Evolutionary conservation across 2,113 vertebrate species (phyloP).

Genomic region (Bombycilla garrulus): DNA sequence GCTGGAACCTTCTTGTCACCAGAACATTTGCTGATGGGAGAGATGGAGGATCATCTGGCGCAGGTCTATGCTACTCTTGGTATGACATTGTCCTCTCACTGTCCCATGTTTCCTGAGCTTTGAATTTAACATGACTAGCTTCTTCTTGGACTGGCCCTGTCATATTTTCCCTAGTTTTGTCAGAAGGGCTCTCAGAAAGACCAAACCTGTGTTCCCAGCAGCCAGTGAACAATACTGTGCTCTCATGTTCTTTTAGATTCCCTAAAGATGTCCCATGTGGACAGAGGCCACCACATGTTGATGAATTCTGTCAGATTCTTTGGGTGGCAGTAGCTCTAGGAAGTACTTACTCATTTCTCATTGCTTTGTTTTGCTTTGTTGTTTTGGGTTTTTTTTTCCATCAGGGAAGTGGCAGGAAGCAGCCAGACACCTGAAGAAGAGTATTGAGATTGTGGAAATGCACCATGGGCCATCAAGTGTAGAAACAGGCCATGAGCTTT

Average conservation of each 20-base stretch:
- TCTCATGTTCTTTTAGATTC: neutral
- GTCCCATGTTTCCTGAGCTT: neutral
- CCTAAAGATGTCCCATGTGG: neutral
- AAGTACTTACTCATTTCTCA: neutral
- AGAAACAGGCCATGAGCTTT: conserved; percentile 88
- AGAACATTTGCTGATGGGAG: conserved; percentile 80
- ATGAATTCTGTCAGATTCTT: neutral
- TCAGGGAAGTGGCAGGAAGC: conserved; percentile 87
- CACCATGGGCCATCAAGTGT: conserved; percentile 86
- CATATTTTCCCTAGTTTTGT: neutral
- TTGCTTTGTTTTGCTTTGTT: neutral
- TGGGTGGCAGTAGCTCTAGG: neutral
- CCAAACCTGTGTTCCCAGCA: neutral
- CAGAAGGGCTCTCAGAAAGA: neutral
- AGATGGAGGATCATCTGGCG: conserved; percentile 83
- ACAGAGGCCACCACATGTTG: neutral
- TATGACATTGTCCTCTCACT: conserved; percentile 45
- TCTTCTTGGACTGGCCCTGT: neutral
- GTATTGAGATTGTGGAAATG: conserved; percentile 72
- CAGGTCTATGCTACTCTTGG: conserved; percentile 82
- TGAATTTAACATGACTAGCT: neutral
- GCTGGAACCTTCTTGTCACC: conserved; percentile 76
- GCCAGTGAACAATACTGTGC: neutral
- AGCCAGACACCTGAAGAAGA: conserved; percentile 80
- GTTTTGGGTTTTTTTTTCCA: no score